phyloP scores from a whole-genome alignment of 2,888 invertebrate species.

The Sylvicola cinctus region DNA sequence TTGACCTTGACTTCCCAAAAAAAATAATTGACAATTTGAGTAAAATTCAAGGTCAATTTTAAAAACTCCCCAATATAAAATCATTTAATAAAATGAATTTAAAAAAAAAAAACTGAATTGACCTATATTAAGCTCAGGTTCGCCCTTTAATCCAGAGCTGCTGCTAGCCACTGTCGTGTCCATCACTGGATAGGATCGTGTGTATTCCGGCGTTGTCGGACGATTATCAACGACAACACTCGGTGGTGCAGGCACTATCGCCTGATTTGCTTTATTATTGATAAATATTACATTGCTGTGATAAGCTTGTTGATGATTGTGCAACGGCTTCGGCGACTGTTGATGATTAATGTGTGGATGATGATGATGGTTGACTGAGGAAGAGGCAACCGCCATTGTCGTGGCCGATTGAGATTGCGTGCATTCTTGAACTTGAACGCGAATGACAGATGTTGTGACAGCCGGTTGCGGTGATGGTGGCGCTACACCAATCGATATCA shows the following conservation, averaged over 20 bases:
- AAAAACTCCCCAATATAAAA: too few species aligned
- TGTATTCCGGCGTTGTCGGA: constrained; percentile 24
- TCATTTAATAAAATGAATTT: too few species aligned
- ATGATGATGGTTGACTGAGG: background rate
- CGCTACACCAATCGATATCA: constrained; percentile 9
- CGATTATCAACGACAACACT: background rate
- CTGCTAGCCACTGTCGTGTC: constrained; percentile 26
- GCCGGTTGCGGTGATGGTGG: constrained; percentile 10
- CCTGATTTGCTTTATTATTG: background rate
- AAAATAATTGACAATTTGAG: too few species aligned
- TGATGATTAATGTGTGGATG: constrained; percentile 1
- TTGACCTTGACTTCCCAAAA: too few species aligned
- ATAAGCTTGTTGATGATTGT: background rate
- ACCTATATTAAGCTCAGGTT: constrained; percentile 26
- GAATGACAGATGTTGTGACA: constrained; percentile 13
- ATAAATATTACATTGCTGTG: constrained; percentile 1
- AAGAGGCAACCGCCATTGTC: background rate
- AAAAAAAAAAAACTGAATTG: too few species aligned
- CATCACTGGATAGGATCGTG: constrained; percentile 26
- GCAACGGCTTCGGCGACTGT: background rate
- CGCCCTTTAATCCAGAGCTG: constrained; percentile 16
- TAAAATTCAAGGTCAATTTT: too few species aligned
- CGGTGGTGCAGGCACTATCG: background rate
- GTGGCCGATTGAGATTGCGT: constrained; percentile 6
- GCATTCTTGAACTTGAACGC: constrained; percentile 12